These are phyloP conservation scores for Rhea americana DNA, from an alignment of 2,113 vertebrate species.

Conservation along the genomic window DNA sequence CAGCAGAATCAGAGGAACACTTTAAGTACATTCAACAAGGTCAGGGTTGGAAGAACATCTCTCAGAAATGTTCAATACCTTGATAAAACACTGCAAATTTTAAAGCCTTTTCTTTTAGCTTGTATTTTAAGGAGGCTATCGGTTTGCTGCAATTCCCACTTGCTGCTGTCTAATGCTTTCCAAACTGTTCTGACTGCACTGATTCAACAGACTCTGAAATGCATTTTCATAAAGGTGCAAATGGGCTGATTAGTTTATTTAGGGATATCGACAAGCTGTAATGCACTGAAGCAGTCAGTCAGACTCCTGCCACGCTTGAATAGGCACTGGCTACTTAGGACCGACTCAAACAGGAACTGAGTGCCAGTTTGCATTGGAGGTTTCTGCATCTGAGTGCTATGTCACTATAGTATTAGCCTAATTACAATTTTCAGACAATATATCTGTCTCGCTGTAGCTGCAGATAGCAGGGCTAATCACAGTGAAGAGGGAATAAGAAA, in stretches of 20 bases:
- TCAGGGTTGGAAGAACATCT: background rate
- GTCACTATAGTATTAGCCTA: background rate
- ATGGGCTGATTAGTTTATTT: constrained; percentile 31
- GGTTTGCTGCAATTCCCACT: background rate
- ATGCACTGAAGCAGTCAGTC: background rate
- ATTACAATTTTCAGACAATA: constrained; percentile 33
- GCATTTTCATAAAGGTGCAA: constrained; percentile 41
- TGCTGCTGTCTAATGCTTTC: background rate
- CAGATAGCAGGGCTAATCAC: background rate
- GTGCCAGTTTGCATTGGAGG: background rate
- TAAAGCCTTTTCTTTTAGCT: background rate
- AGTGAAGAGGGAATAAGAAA: background rate
- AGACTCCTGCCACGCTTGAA: constrained; percentile 15
- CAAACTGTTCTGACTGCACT: background rate
- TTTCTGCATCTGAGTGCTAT: background rate
- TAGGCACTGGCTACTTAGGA: background rate
- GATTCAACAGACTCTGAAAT: background rate
- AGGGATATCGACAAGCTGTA: background rate
- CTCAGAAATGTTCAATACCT: background rate
- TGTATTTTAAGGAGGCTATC: background rate
- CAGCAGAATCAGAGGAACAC: fast-evolving
- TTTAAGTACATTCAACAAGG: fast-evolving
- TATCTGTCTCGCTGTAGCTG: background rate
- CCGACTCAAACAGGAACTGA: background rate
- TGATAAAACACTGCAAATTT: background rate